These are phyloP conservation scores for Corydoras maculifer DNA, from an alignment of 2,113 vertebrate species.

Conservation along the genomic window DNA sequence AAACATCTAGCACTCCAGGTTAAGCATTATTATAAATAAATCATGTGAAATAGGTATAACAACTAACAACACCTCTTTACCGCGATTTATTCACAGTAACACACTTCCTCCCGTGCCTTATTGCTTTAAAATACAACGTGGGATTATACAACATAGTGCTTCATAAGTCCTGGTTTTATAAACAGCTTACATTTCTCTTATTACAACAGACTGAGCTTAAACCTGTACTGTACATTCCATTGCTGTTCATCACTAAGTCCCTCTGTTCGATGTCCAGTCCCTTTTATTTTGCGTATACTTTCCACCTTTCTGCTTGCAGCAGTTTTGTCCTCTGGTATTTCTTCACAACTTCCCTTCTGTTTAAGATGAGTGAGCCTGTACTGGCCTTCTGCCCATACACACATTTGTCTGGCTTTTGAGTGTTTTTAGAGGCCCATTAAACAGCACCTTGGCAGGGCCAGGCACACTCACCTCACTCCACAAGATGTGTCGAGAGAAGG, in stretches of 20 bases:
- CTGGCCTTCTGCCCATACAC: constrained; percentile 51
- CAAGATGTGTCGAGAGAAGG: constrained; percentile 65
- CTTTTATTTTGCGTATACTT: constrained; percentile 5
- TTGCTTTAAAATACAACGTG: too few species aligned
- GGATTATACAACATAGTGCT: too few species aligned
- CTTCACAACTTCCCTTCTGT: constrained; percentile 67
- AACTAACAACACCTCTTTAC: too few species aligned
- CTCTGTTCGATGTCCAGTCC: constrained; percentile 39
- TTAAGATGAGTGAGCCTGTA: constrained; percentile 64
- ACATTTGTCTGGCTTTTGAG: constrained; percentile 81
- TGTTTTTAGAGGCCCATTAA: constrained; percentile 86
- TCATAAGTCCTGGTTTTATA: too few species aligned
- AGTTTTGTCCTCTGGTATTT: constrained; percentile 70
- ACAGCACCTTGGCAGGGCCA: constrained; percentile 76
- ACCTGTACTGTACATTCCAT: too few species aligned
- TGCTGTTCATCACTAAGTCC: background rate
- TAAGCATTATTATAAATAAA: too few species aligned
- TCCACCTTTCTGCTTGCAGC: constrained; percentile 54
- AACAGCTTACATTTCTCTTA: too few species aligned
- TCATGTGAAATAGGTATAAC: too few species aligned
- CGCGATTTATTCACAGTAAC: too few species aligned
- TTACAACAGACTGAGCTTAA: too few species aligned
- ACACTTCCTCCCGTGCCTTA: too few species aligned
- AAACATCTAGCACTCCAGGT: too few species aligned
- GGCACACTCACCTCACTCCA: constrained; percentile 71